Conservation (phyloP, 30 jellyfish, hydroid and myxozoan genomes). For the Aurelia sp. region DNA sequence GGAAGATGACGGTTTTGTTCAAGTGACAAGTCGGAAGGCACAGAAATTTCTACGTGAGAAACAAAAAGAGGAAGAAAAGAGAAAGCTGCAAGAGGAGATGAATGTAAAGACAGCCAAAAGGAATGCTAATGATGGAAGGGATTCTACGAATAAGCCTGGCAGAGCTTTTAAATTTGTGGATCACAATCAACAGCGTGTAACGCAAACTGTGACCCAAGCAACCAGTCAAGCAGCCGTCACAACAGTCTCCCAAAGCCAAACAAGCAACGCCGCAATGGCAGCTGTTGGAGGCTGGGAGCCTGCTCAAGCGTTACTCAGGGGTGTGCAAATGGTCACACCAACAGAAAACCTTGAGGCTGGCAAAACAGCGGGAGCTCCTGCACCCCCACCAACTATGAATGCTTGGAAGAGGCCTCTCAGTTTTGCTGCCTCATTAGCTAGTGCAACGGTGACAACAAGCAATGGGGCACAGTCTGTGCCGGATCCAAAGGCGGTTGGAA, state of each 20-base stretch:
- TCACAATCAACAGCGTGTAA: constrained; percentile 37
- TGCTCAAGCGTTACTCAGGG: constrained; percentile 87
- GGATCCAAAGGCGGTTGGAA: constrained; percentile 98
- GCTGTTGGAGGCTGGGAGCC: constrained; percentile 99
- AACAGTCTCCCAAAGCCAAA: constrained; percentile 52
- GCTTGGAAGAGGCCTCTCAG: constrained; percentile 98
- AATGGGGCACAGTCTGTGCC: constrained; percentile 73
- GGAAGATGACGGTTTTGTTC: constrained; percentile 86
- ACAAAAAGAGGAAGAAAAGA: constrained; percentile 79
- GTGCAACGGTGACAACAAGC: constrained; percentile 43
- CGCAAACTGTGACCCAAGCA: constrained; percentile 41
- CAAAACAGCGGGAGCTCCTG: constrained; percentile 42
- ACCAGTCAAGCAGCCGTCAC: constrained; percentile 49
- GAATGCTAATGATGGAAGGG: constrained; percentile 34
- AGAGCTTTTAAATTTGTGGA: constrained; percentile 29
- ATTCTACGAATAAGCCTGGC: constrained; percentile 29
- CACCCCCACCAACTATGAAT: constrained; percentile 80
- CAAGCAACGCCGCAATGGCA: constrained; percentile 97
- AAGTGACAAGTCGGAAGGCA: constrained; percentile 77
- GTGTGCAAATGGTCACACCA: constrained; percentile 59
- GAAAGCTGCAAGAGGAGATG: constrained; percentile 66
- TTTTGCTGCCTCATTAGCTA: constrained; percentile 61
- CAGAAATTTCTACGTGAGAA: constrained; percentile 69
- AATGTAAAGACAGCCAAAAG: constrained; percentile 50
- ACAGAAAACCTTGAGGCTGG: constrained; percentile 52